A percentile compares a stretch with the other conserved stretches of the same genome.
Evolutionary conservation across 2,797 vertebrate genomes (phyloP).

Genomic region (Chloroceryle inda): DNA sequence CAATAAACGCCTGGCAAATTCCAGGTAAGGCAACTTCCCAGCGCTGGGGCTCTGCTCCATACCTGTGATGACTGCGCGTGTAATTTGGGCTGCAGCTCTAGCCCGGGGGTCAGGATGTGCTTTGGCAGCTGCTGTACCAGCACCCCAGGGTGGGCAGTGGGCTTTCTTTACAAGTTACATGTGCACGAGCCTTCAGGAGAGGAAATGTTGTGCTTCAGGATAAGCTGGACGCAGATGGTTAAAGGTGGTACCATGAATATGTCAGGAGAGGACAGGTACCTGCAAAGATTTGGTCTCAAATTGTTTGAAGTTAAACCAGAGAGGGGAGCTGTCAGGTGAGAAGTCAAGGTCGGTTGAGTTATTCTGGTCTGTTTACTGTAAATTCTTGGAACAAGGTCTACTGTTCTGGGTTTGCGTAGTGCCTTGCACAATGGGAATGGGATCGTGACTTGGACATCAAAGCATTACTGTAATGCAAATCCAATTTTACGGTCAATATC

Average conservation of each 20-base stretch:
- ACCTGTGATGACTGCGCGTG: background rate
- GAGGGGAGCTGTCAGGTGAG: background rate
- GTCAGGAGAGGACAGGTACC: background rate
- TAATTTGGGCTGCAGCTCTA: background rate
- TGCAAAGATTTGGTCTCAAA: background rate
- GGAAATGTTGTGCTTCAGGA: background rate
- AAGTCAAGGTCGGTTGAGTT: background rate
- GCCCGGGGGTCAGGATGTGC: background rate
- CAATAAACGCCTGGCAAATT: background rate
- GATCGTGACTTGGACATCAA: background rate
- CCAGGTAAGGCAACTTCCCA: background rate
- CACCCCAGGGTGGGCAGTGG: fast-evolving
- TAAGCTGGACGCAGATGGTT: background rate
- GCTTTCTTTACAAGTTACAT: background rate
- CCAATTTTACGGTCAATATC: background rate
- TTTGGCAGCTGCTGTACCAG: background rate
- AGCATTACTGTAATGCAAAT: background rate
- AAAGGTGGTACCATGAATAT: background rate
- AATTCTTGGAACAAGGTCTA: background rate
- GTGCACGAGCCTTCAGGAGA: fast-evolving
- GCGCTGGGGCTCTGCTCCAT: background rate
- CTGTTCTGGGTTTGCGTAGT: background rate
- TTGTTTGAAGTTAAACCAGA: background rate
- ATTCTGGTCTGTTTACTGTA: background rate
- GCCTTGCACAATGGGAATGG: background rate